phyloP scores from a whole-genome alignment of 2,888 invertebrate species.

The Iselma pallidipennis region DNA sequence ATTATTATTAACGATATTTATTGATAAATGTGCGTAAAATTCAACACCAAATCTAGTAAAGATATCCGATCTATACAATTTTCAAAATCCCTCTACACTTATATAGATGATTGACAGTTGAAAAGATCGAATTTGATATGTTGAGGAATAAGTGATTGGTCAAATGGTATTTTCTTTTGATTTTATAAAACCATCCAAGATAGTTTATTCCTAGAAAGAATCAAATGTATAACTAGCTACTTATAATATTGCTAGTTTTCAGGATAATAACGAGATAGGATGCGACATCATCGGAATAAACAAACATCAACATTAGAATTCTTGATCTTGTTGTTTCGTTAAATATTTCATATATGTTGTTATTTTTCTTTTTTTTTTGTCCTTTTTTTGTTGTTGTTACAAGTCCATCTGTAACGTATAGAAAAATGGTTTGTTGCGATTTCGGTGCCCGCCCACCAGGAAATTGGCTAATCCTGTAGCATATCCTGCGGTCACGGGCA shows the following conservation, averaged over 20 bases:
- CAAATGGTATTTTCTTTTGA: slow-evolving; percentile 33
- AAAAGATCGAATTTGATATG: slow-evolving; percentile 36
- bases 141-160: slow-evolving; percentile 24
- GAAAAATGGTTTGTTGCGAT: slow-evolving; percentile 2
- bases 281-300: slow-evolving; percentile 14
- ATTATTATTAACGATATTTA: not conserved
- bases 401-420: not conserved
- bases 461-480: slow-evolving; percentile 30
- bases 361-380: slow-evolving; percentile 4
- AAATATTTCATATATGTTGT: not conserved
- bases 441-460: slow-evolving; percentile 9
- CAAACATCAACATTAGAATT: slow-evolving; percentile 1
- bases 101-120: slow-evolving; percentile 34
- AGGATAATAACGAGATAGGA: slow-evolving; percentile 21
- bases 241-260: slow-evolving; percentile 27
- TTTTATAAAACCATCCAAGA: slow-evolving; percentile 36
- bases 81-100: too few relatives aligned
- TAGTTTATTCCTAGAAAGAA: slow-evolving; percentile 28
- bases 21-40: not conserved
- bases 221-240: slow-evolving; percentile 28
- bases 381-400: not conserved
- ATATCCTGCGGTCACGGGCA: slow-evolving; percentile 36
- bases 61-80: not conserved
- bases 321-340: not conserved
- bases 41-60: not conserved